Evolutionary conservation across 2,797 vertebrate species (phyloP), one percentile per base, ranked within the genome.

Genomic region (Poecilia gillii): DNA sequence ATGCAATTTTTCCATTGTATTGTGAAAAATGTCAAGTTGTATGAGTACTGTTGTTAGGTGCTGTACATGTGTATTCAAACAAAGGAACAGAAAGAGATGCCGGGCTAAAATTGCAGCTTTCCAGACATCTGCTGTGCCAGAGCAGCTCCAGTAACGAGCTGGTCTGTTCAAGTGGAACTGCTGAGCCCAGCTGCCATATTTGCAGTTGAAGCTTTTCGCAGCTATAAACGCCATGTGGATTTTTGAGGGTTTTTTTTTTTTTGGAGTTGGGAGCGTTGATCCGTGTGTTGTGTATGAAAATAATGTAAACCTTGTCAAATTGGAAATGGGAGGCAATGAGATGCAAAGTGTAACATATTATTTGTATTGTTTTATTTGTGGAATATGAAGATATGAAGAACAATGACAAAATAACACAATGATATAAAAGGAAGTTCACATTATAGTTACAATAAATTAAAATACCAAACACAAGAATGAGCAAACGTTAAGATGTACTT

Each of bases 171-270:
- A 43, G 25, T 13, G 41, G 20, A 45, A 71, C 41, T 43, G 68
- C 68, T 68, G 41, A 71, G 16, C 41, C 2, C 12, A 13, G 68
- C 39, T 71, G 41, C 25, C 41, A 28, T 71, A 45, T 71, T 45
- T 71, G 41, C 68, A 71, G 25, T 28, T 16, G 68, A 71, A 45
- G 66, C 66, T 41, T 70, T 70, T 70, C 23, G 6, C 41, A 68
- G 41, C 66, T 5, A 41, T 68, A 68, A 68, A 68, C 12, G 3
- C 23, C 11, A 77, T 23, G 8, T 73, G 72, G 8, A 41, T 28
- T 18, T 57, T 23, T 0, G 3, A 41, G 36, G n/a, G 23, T 3
- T 74, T 39, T 23, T 74, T 31, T 31, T 31, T 31, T 31, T 43
- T 18, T 11, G 12, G 53, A 57, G 5, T 28, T 28, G 36, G 23